phyloP scores from a whole-genome alignment of 1,140 invertebrate species.

The Armadillidium nasatum region DNA sequence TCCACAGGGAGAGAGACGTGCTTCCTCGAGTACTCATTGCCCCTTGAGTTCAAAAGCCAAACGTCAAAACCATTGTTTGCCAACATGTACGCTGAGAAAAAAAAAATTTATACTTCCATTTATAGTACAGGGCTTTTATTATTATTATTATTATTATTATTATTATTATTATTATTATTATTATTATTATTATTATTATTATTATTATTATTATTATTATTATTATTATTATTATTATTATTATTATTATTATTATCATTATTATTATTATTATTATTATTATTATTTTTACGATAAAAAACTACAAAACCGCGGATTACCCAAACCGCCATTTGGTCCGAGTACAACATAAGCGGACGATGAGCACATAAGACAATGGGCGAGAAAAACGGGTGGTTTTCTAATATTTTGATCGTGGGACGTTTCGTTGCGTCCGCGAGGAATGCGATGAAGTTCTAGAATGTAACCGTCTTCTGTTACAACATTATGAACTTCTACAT shows the following conservation, averaged over 20 bases:
- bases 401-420: not conserved
- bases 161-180: slow-evolving; percentile 24
- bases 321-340: slow-evolving; percentile 60
- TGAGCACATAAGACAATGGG: slow-evolving; percentile 70
- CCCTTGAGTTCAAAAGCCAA: slow-evolving; percentile 65
- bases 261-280: slow-evolving; percentile 22
- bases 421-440: slow-evolving; percentile 11
- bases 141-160: not conserved
- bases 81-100: slow-evolving; percentile 55
- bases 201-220: slow-evolving; percentile 21
- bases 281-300: not conserved
- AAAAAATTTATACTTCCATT: not conserved
- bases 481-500: slow-evolving; percentile 25
- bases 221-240: slow-evolving; percentile 21
- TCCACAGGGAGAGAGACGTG: slow-evolving; percentile 45
- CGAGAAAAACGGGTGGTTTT: slow-evolving; percentile 57
- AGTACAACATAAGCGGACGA: slow-evolving; percentile 70
- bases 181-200: slow-evolving; percentile 22
- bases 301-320: slow-evolving; percentile 46
- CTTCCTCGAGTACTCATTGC: slow-evolving; percentile 57
- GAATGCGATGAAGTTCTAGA: slow-evolving; percentile 30
- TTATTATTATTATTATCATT: slow-evolving; percentile 15
- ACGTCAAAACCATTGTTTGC: slow-evolving; percentile 72
- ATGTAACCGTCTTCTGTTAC: slow-evolving; percentile 32
- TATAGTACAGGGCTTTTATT: too few relatives aligned